Base-by-base conservation (phyloP, 2,797 vertebrate genomes). In the Passerculus sandwichensis region DNA sequence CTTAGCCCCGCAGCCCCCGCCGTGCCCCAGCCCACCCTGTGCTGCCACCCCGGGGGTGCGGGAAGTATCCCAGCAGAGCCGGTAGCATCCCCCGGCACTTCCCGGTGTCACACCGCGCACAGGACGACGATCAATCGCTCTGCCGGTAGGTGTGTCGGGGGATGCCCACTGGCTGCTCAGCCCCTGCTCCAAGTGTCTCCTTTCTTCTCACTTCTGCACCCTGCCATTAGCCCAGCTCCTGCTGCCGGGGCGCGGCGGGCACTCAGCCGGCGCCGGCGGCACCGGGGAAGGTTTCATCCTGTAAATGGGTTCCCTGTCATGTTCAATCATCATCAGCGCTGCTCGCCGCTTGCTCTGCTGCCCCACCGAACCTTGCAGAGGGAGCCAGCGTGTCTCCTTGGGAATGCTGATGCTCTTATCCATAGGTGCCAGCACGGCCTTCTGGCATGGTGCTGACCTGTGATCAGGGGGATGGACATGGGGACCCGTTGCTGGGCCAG, bases 231-330 rank as follows among this genome's bases (percentile, higher is more conserved):
- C 66, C 48, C 7, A 4, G 11, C 71, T 84, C 67, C 88, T 10
- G 26, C 85, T 71, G 88, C 89, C 15, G 18, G 89, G 89, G 90
- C 50, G 86, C 76, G 23, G 75, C 36, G 30, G 87, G 90, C 51
- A 69, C 87, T 95, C 92, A 77, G 89, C 70, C 30, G 47, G 85
- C 22, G 47, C 76, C 40, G 15, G 95, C 59, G 38, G 93, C 91
- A 53, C 29, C 1, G 42, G 48, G 56, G 36, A 96, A 84, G 91
- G 73, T 74, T 93, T 88, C 84, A 45, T 93, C 69, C 82, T 94
- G 69, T 94, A 94, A 94, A 94, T 91, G 91, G 94, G 85, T 76
- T 93, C 85, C 73, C 89, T 96, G 96, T 96, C 96, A 95, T 48
- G 59, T 93, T 94, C 82, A 94, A 96, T 97, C 89, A 96, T 72